Conservation (phyloP, 2,797 vertebrate genomes). For the Phrynocephalus forsythii region DNA sequence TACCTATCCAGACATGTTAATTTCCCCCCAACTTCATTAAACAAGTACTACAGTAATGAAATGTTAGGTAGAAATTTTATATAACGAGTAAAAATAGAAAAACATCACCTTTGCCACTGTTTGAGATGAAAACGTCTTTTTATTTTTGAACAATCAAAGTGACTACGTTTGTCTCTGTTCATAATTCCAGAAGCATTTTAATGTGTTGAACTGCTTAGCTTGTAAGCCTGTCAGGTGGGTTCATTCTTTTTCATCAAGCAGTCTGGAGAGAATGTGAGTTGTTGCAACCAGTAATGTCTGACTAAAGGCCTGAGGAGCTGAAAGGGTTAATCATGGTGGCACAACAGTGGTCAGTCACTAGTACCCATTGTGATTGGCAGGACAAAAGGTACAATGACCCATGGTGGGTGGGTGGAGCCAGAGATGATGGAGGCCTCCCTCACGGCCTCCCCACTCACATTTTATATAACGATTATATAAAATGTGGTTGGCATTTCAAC, state of each 20-base stretch:
- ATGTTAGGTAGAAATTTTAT: slow-evolving; percentile 26
- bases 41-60: slow-evolving; percentile 47
- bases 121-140: slow-evolving; percentile 23
- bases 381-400: too few relatives aligned
- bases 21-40: slow-evolving; percentile 60
- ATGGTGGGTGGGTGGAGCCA: too few relatives aligned
- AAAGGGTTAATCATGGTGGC: too few relatives aligned
- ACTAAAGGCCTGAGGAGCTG: too few relatives aligned
- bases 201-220: background rate
- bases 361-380: too few relatives aligned
- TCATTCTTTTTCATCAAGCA: background rate
- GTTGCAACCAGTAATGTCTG: too few relatives aligned
- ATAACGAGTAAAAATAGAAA: slow-evolving; percentile 36
- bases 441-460: too few relatives aligned
- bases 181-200: background rate
- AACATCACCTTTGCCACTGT: slow-evolving; percentile 25
- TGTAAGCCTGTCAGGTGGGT: background rate
- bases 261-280: too few relatives aligned
- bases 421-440: too few relatives aligned
- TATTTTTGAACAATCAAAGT: background rate
- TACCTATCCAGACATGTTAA: slow-evolving; percentile 51
- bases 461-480: too few relatives aligned
- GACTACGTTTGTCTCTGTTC: slow-evolving; percentile 2
- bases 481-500: too few relatives aligned
- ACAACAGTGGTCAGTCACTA: too few relatives aligned